phyloP scores from a whole-genome alignment of 2,797 vertebrate genomes.

The Epinephelus malabaricus region DNA sequence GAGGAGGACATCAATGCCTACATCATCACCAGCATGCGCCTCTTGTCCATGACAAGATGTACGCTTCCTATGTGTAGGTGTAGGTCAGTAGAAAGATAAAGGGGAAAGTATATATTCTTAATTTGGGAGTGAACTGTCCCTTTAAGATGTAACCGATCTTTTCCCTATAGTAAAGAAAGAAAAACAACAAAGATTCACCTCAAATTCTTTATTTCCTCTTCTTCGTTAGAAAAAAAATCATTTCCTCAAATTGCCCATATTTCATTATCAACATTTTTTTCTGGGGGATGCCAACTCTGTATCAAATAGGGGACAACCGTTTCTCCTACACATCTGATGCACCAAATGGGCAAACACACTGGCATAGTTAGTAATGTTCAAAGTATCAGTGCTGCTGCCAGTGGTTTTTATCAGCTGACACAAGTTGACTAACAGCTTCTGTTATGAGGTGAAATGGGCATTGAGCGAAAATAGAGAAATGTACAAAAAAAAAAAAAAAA shows the following conservation, averaged over 20 bases:
- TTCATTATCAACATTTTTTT: slow-evolving; percentile 46
- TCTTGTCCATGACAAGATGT: too few relatives aligned
- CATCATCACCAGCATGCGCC: too few relatives aligned
- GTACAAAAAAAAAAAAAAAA: slow-evolving; percentile 66
- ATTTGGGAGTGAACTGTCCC: too few relatives aligned
- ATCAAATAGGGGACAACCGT: slow-evolving; percentile 45
- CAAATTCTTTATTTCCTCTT: slow-evolving; percentile 76
- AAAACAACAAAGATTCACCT: slow-evolving; percentile 33
- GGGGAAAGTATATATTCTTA: too few relatives aligned
- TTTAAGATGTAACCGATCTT: neutral
- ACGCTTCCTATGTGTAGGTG: too few relatives aligned
- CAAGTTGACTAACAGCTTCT: slow-evolving; percentile 14
- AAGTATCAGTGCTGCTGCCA: slow-evolving; percentile 52
- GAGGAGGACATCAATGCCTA: too few relatives aligned
- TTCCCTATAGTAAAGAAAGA: slow-evolving; percentile 1
- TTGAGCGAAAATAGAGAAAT: slow-evolving; percentile 68
- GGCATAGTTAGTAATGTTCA: slow-evolving; percentile 29
- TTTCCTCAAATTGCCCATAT: slow-evolving; percentile 55
- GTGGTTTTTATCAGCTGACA: slow-evolving; percentile 33
- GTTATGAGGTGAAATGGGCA: slow-evolving; percentile 50
- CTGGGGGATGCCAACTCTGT: slow-evolving; percentile 17
- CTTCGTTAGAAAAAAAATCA: slow-evolving; percentile 80
- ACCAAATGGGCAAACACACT: slow-evolving; percentile 36
- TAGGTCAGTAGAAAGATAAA: too few relatives aligned
- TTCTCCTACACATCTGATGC: slow-evolving; percentile 21